Evolutionary conservation across 2,113 vertebrate species (phyloP).

Genomic region (Oryzias woworae): DNA sequence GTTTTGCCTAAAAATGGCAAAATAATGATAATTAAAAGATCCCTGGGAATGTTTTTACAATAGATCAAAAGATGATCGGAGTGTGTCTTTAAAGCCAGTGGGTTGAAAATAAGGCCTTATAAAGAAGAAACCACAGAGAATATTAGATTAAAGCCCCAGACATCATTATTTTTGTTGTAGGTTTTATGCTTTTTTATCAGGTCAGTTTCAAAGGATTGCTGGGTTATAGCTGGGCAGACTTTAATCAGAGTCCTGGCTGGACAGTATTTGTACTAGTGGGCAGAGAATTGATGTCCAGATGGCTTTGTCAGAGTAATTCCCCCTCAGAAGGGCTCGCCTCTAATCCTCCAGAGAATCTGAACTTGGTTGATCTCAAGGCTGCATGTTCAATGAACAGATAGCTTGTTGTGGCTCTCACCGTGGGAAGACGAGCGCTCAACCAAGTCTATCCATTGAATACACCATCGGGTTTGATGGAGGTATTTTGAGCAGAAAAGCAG

Average conservation of each 20-base stretch:
- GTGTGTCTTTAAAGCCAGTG: too few species aligned
- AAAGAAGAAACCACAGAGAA: too few species aligned
- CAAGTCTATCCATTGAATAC: too few species aligned
- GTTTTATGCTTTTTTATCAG: background rate
- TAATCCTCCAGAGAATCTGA: constrained; percentile 67
- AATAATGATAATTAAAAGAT: too few species aligned
- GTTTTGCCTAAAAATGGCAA: too few species aligned
- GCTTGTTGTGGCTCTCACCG: constrained; percentile 3
- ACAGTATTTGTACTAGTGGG: constrained; percentile 14
- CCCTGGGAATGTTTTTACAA: too few species aligned
- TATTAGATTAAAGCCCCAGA: background rate
- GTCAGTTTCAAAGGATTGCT: constrained; percentile 5
- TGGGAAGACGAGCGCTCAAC: background rate
- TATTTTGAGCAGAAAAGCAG: background rate
- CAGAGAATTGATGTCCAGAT: constrained; percentile 58
- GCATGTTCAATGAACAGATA: constrained; percentile 20
- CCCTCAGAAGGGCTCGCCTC: constrained; percentile 40
- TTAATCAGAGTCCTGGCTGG: background rate
- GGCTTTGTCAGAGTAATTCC: constrained; percentile 65
- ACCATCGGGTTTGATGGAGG: background rate
- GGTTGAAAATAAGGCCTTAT: too few species aligned
- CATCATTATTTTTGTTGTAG: background rate
- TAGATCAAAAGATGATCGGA: too few species aligned
- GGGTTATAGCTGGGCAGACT: background rate
- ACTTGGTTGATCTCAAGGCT: constrained; percentile 56